Conservation (phyloP, 2,888 invertebrate genomes). For the Mayetiola destructor region DNA sequence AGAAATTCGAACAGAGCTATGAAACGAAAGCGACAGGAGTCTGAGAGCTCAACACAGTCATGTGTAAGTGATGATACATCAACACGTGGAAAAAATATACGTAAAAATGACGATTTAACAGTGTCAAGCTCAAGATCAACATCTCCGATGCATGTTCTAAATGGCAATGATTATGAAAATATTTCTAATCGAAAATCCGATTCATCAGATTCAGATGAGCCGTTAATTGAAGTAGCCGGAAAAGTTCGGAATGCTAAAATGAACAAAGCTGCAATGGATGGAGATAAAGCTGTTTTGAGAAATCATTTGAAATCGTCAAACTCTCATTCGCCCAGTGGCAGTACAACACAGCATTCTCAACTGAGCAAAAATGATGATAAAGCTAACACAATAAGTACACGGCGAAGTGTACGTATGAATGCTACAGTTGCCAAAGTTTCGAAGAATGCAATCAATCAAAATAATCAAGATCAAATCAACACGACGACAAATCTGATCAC, state of each 20-base stretch:
- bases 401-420: constrained; percentile 38
- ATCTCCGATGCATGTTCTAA: constrained; percentile 16
- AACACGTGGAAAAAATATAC: constrained; percentile 26
- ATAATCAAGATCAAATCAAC: neutral
- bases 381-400: constrained; percentile 39
- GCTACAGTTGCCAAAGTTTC: neutral
- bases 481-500: too few species aligned
- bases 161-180: constrained; percentile 17
- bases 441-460: neutral
- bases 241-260: constrained; percentile 42
- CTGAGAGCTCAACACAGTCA: constrained; percentile 56
- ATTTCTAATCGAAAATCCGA: constrained; percentile 36
- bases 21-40: constrained; percentile 65
- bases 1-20: constrained; percentile 27
- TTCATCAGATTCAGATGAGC: constrained; percentile 68
- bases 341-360: neutral
- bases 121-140: constrained; percentile 26
- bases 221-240: constrained; percentile 52
- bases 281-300: neutral
- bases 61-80: constrained; percentile 42
- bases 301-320: neutral
- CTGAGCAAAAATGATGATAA: neutral
- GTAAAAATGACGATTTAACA: constrained; percentile 32
- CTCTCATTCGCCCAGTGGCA: constrained; percentile 14
- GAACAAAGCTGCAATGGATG: neutral